phyloP scores from a whole-genome alignment of 2,113 vertebrate species.

The Lamprologus callipterus region DNA sequence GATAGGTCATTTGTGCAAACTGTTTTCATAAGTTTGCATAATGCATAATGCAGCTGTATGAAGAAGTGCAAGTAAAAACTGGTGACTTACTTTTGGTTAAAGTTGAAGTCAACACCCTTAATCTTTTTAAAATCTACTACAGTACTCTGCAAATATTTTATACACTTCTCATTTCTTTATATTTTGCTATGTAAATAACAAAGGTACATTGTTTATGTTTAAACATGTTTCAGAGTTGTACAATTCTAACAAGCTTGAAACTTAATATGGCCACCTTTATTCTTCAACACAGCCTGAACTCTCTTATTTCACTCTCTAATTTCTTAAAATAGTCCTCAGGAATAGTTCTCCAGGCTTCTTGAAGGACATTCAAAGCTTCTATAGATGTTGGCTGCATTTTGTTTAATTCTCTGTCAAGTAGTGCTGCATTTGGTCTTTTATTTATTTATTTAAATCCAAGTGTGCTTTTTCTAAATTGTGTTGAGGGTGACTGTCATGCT shows the following conservation, averaged over 20 bases:
- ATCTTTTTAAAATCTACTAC: background rate
- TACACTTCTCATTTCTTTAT: background rate
- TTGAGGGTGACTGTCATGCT: background rate
- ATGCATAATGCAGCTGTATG: background rate
- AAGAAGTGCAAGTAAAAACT: background rate
- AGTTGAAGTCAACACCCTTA: background rate
- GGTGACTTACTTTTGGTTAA: background rate
- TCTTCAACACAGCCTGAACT: background rate
- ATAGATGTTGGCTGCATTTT: background rate
- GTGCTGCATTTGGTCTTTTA: background rate
- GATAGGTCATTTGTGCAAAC: background rate
- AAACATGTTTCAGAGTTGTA: background rate
- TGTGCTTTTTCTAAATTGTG: background rate
- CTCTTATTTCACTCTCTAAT: background rate
- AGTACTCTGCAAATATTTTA: background rate
- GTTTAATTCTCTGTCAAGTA: background rate
- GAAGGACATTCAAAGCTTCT: background rate
- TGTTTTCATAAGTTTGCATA: background rate
- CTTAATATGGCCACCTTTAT: background rate
- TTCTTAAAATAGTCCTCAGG: background rate
- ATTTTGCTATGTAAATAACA: background rate
- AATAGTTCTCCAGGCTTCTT: background rate
- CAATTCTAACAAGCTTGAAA: background rate
- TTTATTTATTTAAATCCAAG: background rate
- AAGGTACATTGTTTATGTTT: background rate